phyloP scores from a whole-genome alignment of 2,113 vertebrate species.

The Chunga burmeisteri region DNA sequence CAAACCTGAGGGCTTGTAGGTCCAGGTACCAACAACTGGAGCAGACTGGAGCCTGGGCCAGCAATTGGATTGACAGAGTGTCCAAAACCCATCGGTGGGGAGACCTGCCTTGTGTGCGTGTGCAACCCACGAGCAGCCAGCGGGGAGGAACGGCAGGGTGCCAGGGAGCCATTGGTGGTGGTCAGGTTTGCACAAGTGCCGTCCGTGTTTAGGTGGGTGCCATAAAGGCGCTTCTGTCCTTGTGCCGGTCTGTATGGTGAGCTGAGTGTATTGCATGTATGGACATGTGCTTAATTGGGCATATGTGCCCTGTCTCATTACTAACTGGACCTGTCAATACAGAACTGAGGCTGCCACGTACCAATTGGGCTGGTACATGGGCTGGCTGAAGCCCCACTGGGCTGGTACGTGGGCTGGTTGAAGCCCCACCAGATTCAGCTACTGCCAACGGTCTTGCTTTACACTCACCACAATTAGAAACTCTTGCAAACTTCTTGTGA shows the following conservation, averaged over 20 bases:
- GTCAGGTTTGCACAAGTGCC: neutral
- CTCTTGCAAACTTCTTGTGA: neutral
- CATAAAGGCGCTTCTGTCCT: neutral
- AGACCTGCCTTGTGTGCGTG: neutral
- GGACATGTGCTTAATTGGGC: neutral
- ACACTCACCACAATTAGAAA: neutral
- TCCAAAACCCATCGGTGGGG: neutral
- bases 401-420: neutral
- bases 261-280: neutral
- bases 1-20: neutral
- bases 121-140: neutral
- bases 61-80: fast-evolving
- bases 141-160: fast-evolving
- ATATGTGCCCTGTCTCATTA: neutral
- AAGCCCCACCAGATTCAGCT: neutral
- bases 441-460: neutral
- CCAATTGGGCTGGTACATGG: neutral
- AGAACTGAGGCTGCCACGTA: neutral
- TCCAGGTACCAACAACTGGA: neutral
- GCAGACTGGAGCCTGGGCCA: neutral
- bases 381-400: too few species aligned
- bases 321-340: neutral
- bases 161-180: fast-evolving
- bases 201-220: neutral
- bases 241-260: neutral